Evolutionary conservation across 2,797 vertebrate genomes (phyloP).

Genomic region (Gadopsis bispinosus): DNA sequence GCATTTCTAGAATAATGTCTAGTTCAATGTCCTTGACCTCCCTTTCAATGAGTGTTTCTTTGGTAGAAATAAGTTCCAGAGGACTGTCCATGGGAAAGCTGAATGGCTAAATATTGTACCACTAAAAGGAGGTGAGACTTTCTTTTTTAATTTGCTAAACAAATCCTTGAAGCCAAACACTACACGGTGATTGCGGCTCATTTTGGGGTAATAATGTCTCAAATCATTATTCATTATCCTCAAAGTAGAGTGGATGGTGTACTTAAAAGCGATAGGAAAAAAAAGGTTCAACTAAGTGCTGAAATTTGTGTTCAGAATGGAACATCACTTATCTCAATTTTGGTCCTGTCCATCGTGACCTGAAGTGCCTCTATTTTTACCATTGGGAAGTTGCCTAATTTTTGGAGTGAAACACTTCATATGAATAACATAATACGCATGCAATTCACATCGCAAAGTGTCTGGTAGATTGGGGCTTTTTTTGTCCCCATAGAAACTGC

Average conservation of each 20-base stretch:
- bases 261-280: constrained; percentile 22
- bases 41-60: not conserved
- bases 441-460: constrained; percentile 20
- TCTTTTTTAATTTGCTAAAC: not conserved
- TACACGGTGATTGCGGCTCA: not conserved
- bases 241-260: constrained; percentile 26
- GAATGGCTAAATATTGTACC: not conserved
- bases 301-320: constrained; percentile 29
- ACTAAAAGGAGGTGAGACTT: not conserved
- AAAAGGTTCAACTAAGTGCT: constrained; percentile 23
- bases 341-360: constrained; percentile 39
- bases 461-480: constrained; percentile 20
- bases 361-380: constrained; percentile 53
- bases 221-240: constrained; percentile 32
- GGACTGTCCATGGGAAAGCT: not conserved
- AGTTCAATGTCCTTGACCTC: not conserved
- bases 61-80: not conserved
- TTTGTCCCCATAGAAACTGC: constrained; percentile 36
- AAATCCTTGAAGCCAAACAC: not conserved
- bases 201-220: constrained; percentile 7
- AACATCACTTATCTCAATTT: constrained; percentile 49
- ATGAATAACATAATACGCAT: constrained; percentile 19
- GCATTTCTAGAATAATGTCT: not conserved
- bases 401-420: constrained; percentile 51
- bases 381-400: constrained; percentile 20